Conservation (phyloP, 2,113 vertebrate genomes). For the Argyrosomus japonicus region DNA sequence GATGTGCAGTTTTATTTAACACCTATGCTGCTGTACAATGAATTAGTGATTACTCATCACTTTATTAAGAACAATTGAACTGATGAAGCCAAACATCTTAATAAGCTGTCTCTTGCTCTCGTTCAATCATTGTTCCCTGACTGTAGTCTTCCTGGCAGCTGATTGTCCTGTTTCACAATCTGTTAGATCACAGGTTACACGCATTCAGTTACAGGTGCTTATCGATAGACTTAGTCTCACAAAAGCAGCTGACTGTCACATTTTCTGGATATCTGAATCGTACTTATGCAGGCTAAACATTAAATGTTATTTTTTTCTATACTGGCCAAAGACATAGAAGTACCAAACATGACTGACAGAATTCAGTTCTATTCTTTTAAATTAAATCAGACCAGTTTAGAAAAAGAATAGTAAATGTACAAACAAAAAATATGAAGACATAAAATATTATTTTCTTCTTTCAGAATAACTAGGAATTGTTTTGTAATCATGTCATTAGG, state of each 20-base stretch:
- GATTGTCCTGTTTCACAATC: no score
- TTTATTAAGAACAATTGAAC: background rate
- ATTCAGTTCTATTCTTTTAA: background rate
- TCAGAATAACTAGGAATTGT: background rate
- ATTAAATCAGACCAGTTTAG: background rate
- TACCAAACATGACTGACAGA: conserved; percentile 1
- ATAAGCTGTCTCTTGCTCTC: no score
- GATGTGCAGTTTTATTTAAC: background rate
- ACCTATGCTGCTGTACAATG: background rate
- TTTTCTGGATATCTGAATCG: background rate
- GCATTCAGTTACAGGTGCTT: no score
- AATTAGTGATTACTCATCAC: background rate
- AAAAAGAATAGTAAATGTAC: background rate
- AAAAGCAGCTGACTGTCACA: background rate
- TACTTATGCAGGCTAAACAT: background rate
- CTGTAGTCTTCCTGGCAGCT: no score
- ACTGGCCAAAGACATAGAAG: conserved; percentile 9
- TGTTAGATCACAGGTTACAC: no score
- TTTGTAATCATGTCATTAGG: background rate
- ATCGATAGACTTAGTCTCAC: no score
- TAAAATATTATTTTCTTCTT: background rate
- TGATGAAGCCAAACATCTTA: no score
- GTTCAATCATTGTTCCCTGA: no score
- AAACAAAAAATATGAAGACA: background rate
- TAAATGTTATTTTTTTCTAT: background rate